These are phyloP conservation scores for Macrosteles quadrilineatus DNA, from an alignment of 1,140 invertebrate species.

Conservation along the genomic window DNA sequence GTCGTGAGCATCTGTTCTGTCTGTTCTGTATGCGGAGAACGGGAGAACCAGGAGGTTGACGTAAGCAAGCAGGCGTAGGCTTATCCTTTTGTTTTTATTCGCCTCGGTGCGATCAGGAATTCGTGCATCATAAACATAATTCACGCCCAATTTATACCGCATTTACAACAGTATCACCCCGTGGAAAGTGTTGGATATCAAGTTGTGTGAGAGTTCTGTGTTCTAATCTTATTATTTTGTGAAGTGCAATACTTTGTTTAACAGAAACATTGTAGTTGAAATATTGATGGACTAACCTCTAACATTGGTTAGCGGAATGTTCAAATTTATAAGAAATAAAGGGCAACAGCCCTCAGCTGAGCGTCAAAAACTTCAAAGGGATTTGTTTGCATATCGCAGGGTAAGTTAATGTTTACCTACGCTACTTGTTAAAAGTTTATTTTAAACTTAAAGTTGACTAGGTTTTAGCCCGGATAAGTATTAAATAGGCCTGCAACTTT, in stretches of 20 bases:
- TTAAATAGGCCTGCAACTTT: too few relatives aligned
- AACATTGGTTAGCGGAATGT: conserved; percentile 57
- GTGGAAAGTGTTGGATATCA: not conserved
- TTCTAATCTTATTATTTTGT: not conserved
- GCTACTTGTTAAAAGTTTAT: not conserved
- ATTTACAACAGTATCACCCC: not conserved
- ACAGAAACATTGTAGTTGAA: not conserved
- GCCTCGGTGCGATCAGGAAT: not conserved
- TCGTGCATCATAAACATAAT: not conserved
- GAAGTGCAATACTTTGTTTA: not conserved
- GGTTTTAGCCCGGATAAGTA: not conserved
- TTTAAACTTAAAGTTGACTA: not conserved
- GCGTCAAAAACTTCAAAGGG: conserved; percentile 85
- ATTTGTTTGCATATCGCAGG: conserved; percentile 86
- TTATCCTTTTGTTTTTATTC: conserved; percentile 26
- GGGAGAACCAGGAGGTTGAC: too few relatives aligned
- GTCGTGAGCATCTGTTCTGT: too few relatives aligned
- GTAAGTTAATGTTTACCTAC: conserved; percentile 55
- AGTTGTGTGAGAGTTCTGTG: not conserved
- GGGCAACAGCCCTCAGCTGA: conserved; percentile 84
- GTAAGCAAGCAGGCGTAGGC: conserved; percentile 35
- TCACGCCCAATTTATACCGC: not conserved
- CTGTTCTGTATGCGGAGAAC: too few relatives aligned
- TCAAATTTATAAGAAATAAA: conserved; percentile 90
- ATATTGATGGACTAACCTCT: not conserved